A percentile compares a stretch with the other conserved stretches of the same genome.
Evolutionary conservation across 2,797 vertebrate genomes (phyloP).

Genomic region (Hybognathus amarus): DNA sequence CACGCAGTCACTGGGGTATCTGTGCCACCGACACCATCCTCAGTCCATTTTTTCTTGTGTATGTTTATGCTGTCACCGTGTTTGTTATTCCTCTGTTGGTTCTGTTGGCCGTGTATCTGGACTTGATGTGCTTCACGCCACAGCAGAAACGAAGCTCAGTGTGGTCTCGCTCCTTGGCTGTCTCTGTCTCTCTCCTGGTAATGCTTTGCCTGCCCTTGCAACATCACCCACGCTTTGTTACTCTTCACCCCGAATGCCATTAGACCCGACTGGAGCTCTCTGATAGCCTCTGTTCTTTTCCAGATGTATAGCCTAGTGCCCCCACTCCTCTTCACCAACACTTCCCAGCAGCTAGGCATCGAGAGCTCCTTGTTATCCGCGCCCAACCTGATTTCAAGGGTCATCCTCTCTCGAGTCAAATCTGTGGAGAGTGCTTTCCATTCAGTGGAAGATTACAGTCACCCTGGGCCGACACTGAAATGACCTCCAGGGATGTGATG

Average conservation of each 20-base stretch:
- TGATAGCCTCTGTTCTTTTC: constrained; percentile 69
- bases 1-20: constrained; percentile 75
- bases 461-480: constrained; percentile 67
- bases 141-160: constrained; percentile 65
- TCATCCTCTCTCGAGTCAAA: constrained; percentile 63
- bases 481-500: constrained; percentile 68
- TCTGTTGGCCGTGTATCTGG: constrained; percentile 73
- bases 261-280: constrained; percentile 67
- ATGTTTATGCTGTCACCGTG: constrained; percentile 71
- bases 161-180: constrained; percentile 65
- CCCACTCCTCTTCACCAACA: constrained; percentile 76
- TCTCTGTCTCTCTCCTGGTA: constrained; percentile 78
- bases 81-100: constrained; percentile 76
- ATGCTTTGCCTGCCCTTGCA: constrained; percentile 78
- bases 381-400: constrained; percentile 52
- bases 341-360: constrained; percentile 60
- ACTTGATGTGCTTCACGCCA: constrained; percentile 72
- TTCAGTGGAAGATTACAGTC: constrained; percentile 60
- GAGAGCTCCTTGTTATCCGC: constrained; percentile 57
- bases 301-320: constrained; percentile 80
- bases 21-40: constrained; percentile 77
- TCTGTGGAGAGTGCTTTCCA: constrained; percentile 48
- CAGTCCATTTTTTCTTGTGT: constrained; percentile 75
- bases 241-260: constrained; percentile 68
- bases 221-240: constrained; percentile 72